Evolutionary conservation across 2,797 vertebrate species (phyloP).

Genomic region (Aselliscus stoliczkanus): DNA sequence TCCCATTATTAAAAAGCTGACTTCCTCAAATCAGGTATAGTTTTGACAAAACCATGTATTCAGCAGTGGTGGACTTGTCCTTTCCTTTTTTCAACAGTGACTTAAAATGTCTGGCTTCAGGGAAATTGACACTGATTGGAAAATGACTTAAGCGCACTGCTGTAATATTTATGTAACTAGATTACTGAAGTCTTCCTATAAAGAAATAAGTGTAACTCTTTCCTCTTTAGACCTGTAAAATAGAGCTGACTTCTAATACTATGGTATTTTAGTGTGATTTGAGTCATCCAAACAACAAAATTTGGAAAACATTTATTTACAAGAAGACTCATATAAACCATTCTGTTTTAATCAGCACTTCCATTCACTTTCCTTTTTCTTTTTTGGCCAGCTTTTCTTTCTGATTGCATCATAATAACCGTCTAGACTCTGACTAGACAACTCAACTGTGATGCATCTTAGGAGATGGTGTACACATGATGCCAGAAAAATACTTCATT

Average conservation of each 20-base stretch:
- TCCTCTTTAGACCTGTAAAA: constrained; percentile 1
- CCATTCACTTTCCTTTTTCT: background rate
- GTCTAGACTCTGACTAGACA: constrained; percentile 2
- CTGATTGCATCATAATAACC: constrained; percentile 33
- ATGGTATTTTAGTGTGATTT: constrained; percentile 1
- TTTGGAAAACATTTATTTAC: constrained; percentile 20
- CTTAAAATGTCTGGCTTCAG: background rate
- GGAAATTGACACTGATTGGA: background rate
- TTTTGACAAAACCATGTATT: background rate
- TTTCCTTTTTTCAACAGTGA: background rate
- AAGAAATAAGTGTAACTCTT: constrained; percentile 8
- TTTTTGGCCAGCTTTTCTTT: background rate
- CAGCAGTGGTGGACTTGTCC: background rate
- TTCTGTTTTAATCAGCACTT: constrained; percentile 25
- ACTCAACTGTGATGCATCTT: constrained; percentile 41
- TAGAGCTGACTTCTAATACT: background rate
- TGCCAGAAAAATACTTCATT: constrained; percentile 27
- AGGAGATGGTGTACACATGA: constrained; percentile 33
- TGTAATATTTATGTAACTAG: constrained; percentile 38
- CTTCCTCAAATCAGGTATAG: background rate
- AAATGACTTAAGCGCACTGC: background rate
- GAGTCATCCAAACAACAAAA: constrained; percentile 28
- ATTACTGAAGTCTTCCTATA: background rate
- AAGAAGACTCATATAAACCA: background rate
- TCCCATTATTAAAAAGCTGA: background rate